phyloP scores from a whole-genome alignment of 2,113 vertebrate species.

The Xiphias gladius region DNA sequence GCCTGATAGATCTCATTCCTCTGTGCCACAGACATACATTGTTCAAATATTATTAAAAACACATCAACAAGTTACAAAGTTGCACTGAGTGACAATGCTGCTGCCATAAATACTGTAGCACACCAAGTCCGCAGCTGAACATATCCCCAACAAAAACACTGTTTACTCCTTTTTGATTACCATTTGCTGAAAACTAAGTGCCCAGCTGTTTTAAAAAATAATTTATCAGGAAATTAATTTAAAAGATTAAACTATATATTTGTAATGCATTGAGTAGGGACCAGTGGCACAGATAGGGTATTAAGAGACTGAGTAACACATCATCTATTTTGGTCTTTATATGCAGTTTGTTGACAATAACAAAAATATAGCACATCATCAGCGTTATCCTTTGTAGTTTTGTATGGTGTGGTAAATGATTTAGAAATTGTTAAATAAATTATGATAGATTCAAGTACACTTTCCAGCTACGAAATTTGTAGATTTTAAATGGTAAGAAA shows the following conservation, averaged over 20 bases:
- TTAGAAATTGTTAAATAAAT: background rate
- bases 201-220: background rate
- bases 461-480: background rate
- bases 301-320: background rate
- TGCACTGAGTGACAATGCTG: background rate
- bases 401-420: background rate
- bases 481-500: constrained; percentile 1
- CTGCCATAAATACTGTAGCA: background rate
- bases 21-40: background rate
- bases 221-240: background rate
- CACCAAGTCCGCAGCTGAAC: background rate
- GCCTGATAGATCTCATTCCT: background rate
- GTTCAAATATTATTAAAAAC: background rate
- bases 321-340: background rate
- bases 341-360: background rate
- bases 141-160: background rate
- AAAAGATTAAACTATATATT: background rate
- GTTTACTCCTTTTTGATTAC: background rate
- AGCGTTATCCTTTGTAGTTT: background rate
- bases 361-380: constrained; percentile 10
- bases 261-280: background rate
- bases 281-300: background rate
- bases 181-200: background rate
- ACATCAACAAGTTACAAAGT: background rate
- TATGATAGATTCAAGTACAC: background rate